Evolutionary conservation across 1,140 invertebrate genomes (phyloP).

Genomic region (Colletes latitarsis): DNA sequence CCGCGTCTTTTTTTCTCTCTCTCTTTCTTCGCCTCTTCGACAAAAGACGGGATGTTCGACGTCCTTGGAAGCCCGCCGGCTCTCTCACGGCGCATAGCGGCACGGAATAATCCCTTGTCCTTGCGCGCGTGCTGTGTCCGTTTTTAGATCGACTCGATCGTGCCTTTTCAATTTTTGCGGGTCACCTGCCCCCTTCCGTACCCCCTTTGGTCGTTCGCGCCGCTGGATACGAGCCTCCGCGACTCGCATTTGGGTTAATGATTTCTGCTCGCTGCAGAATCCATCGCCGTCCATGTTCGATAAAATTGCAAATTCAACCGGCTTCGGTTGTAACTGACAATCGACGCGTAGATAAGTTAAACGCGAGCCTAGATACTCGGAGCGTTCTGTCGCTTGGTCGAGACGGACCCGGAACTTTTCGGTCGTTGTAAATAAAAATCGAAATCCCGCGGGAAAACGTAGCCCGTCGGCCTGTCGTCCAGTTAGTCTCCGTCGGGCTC

Average conservation of each 20-base stretch:
- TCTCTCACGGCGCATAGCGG: slow-evolving; percentile 50
- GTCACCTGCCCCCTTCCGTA: neutral
- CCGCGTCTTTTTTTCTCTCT: neutral
- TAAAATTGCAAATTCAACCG: no score
- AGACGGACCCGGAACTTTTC: no score
- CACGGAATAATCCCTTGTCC: slow-evolving; percentile 60
- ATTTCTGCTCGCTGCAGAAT: neutral
- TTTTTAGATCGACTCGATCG: slow-evolving; percentile 39
- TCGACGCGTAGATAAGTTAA: no score
- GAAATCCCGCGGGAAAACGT: neutral
- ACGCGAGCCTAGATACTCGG: no score
- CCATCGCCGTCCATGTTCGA: neutral
- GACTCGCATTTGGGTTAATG: neutral
- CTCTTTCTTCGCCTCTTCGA: slow-evolving; percentile 55
- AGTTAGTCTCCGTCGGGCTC: neutral
- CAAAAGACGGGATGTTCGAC: slow-evolving; percentile 74
- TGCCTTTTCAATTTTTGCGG: slow-evolving; percentile 17
- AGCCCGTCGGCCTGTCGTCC: neutral
- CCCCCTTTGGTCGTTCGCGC: neutral
- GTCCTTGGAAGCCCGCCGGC: slow-evolving; percentile 65
- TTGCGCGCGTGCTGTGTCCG: slow-evolving; percentile 40
- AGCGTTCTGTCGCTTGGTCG: no score
- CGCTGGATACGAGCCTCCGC: neutral
- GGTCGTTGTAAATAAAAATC: no score
- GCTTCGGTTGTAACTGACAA: no score